Conservation (phyloP, 2,888 invertebrate species). For the Drosophila kuntzei region DNA sequence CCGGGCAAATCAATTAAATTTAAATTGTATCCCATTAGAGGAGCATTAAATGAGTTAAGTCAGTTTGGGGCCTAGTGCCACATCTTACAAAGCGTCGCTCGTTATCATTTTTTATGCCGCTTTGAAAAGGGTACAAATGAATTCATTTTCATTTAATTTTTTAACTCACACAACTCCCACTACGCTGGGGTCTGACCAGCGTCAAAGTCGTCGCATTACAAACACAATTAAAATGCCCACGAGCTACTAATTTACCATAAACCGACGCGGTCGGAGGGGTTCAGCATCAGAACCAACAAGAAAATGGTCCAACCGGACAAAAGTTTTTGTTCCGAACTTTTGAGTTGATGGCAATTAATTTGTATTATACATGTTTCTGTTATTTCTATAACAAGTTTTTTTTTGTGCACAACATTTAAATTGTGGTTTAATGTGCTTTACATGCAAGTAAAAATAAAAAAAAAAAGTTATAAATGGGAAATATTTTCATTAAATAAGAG, state of each 20-base stretch:
- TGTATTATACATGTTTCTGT: constrained; percentile 68
- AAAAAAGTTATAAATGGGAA: constrained; percentile 10
- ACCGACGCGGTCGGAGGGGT: constrained; percentile 30
- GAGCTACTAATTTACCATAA: constrained; percentile 78
- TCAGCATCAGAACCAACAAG: constrained; percentile 28
- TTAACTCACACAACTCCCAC: constrained; percentile 61
- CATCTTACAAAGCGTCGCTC: constrained; percentile 61
- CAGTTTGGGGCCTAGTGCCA: constrained; percentile 57
- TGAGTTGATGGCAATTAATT: constrained; percentile 75
- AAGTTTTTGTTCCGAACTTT: constrained; percentile 60
- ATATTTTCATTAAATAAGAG: constrained; percentile 6
- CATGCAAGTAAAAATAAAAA: constrained; percentile 1
- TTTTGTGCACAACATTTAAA: constrained; percentile 34
- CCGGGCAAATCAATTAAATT: constrained; percentile 79
- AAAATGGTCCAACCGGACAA: constrained; percentile 30
- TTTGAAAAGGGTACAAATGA: constrained; percentile 78
- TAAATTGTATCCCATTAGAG: constrained; percentile 81
- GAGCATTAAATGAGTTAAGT: constrained; percentile 80
- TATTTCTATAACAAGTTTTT: constrained; percentile 48
- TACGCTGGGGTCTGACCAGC: constrained; percentile 32
- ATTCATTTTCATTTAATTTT: constrained; percentile 79
- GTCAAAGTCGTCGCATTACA: constrained; percentile 63
- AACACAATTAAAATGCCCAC: constrained; percentile 80
- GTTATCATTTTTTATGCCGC: constrained; percentile 70
- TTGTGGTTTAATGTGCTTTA: constrained; percentile 39